A percentile compares a stretch with the other conserved stretches of the same genome.
Evolutionary conservation across 2,113 vertebrate genomes (phyloP).

Genomic region (Burhinus oedicnemus): DNA sequence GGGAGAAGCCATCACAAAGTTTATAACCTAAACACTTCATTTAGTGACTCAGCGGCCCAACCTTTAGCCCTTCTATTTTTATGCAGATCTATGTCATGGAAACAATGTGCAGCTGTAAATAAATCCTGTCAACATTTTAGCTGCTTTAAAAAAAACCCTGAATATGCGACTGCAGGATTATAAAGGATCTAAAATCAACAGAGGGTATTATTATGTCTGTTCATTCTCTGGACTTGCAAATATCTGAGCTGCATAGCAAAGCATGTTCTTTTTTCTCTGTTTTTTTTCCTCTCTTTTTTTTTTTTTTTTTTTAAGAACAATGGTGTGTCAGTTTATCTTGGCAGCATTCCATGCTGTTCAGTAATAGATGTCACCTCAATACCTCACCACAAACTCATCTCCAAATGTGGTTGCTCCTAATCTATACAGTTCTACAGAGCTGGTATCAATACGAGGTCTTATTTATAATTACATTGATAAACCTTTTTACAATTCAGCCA

Average conservation of each 20-base stretch:
- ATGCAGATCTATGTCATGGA: not conserved
- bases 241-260: not conserved
- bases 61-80: constrained; percentile 20
- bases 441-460: not conserved
- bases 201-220: not conserved
- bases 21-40: not conserved
- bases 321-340: constrained; percentile 14
- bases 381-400: not conserved
- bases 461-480: constrained; percentile 23
- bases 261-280: not conserved
- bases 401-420: constrained; percentile 15
- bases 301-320: not conserved
- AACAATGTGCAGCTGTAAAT: not conserved
- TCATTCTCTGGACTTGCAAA: constrained; percentile 22
- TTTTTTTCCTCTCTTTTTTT: not conserved
- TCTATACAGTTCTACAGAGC: not conserved
- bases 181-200: not conserved
- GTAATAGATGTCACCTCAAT: constrained; percentile 40
- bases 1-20: not conserved
- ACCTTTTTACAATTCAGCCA: not conserved
- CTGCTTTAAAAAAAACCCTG: not conserved
- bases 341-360: not conserved
- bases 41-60: not conserved
- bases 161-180: constrained; percentile 44
- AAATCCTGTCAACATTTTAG: constrained; percentile 29